Percentiles rank a stretch among this genome's conserved stretches.
Conservation (phyloP, 2,113 vertebrate genomes). For the Tricholaema leucomelas region DNA sequence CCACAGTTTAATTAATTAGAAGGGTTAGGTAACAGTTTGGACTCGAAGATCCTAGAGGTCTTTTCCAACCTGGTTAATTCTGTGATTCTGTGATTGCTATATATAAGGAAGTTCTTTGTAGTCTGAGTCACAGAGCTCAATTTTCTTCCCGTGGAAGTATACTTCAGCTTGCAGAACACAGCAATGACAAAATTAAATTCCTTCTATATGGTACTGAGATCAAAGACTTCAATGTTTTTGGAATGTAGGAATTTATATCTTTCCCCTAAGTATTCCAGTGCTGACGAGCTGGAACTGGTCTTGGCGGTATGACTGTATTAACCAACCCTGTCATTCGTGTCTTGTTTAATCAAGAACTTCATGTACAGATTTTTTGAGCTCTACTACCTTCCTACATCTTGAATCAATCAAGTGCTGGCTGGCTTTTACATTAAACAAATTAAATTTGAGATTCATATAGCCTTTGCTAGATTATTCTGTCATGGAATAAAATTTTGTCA, state of each 20-base stretch:
- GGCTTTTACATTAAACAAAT: slow-evolving; percentile 43
- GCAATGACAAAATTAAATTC: background rate
- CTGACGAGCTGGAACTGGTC: background rate
- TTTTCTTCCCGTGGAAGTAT: background rate
- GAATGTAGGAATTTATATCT: background rate
- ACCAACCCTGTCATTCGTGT: slow-evolving; percentile 33
- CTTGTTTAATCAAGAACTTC: slow-evolving; percentile 51
- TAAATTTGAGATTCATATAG: slow-evolving; percentile 36
- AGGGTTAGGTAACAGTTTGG: no score
- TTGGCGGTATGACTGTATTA: slow-evolving; percentile 24
- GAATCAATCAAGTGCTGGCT: slow-evolving; percentile 49
- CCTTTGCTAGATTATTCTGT: slow-evolving; percentile 19
- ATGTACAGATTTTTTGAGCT: slow-evolving; percentile 14
- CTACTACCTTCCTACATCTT: slow-evolving; percentile 31
- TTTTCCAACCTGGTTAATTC: no score
- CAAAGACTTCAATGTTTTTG: background rate
- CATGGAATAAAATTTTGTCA: background rate
- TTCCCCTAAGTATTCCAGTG: background rate
- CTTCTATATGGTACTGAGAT: background rate
- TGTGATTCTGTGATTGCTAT: no score
- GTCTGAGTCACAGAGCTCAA: background rate
- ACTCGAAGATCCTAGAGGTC: no score
- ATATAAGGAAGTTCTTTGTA: background rate
- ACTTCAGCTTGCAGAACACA: background rate
- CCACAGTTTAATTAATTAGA: no score